Base-by-base conservation (phyloP, 2,797 vertebrate species). In the Ctenopoma multispine region DNA sequence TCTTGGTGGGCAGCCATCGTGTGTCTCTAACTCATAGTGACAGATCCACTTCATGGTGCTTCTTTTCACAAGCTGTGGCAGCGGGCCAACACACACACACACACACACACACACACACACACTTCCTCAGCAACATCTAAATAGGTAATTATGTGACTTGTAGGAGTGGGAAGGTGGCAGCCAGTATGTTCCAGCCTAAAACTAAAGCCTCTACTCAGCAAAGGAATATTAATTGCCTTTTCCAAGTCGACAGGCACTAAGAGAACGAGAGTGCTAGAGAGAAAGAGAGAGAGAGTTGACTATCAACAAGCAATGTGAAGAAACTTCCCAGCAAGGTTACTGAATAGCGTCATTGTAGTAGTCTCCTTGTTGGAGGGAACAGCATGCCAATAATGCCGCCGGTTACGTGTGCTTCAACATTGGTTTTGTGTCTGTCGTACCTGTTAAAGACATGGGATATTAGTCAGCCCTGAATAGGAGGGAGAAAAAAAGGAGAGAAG, bases 111-210 rank as follows among this genome's bases (percentile, higher is more conserved):
- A 66, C 48, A 75, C 41, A 79, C 58, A 64, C 49, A 75, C 43
- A 79, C 56, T 65, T 84, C 74, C 57, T 77, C 73, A 80, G 82
- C 80, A 88, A 84, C 80, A 86, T 87, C 80, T 88, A 83, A 91
- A 87, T 87, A 87, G 80, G 86, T 89, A 87, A 84, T 90, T 91
- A 93, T 93, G 75, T 72, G 79, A 87, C 82, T 81, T 83, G 70
- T 85, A 83, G 63, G 78, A 87, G 67, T 61, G 69, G 77, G 74
- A n/a, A 83, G 78, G 76, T 77, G 68, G 83, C 77, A 79, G 76
- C 72, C 78, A 72, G 72, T 73, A 20, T 61, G 66, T 48, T 68
- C 75, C 89, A 77, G 83, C 79, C 84, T 89, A 84, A 88, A 90
- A 90, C 81, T 78, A 85, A 90, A 88, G 77, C 75, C 72, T 65